Evolutionary conservation across 2,113 vertebrate species (phyloP).

Genomic region (Dolichallabes microphthalmus): DNA sequence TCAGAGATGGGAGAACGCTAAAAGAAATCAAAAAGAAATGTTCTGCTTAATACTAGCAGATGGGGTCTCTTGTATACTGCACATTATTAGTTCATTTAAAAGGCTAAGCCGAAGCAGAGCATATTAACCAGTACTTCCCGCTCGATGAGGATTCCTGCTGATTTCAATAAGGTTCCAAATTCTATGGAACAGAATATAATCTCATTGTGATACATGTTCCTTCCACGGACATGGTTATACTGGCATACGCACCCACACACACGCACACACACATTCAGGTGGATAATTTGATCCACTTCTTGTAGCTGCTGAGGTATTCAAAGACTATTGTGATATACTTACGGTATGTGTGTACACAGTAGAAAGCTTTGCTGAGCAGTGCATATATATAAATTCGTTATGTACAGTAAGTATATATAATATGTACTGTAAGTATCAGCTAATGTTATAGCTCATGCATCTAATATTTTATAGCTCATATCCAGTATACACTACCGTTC

Average conservation of each 20-base stretch:
- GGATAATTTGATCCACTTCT: not conserved
- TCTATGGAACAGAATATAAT: slow-evolving; percentile 59
- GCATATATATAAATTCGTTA: slow-evolving; percentile 42
- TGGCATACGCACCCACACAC: not conserved
- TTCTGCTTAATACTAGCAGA: slow-evolving; percentile 44
- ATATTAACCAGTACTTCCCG: slow-evolving; percentile 58
- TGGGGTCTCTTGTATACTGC: slow-evolving; percentile 54
- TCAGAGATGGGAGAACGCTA: slow-evolving; percentile 23
- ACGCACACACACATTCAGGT: not conserved
- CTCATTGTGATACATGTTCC: slow-evolving; percentile 60
- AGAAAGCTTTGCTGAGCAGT: no score
- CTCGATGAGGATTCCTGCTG: slow-evolving; percentile 55
- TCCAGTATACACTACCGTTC: no score
- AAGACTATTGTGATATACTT: slow-evolving; percentile 61
- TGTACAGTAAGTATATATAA: slow-evolving; percentile 57
- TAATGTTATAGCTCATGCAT: no score
- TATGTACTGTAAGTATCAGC: no score
- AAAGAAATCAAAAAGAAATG: slow-evolving; percentile 49
- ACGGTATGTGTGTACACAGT: no score
- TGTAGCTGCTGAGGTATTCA: slow-evolving; percentile 60
- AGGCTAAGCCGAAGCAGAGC: slow-evolving; percentile 54
- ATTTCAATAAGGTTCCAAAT: slow-evolving; percentile 40
- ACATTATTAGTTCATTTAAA: slow-evolving; percentile 54
- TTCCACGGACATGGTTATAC: slow-evolving; percentile 60
- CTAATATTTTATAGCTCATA: no score